Percentiles rank a stretch among this genome's conserved stretches.
phyloP scores from a whole-genome alignment of 2,888 invertebrate species.

The Cepaea hortensis region DNA sequence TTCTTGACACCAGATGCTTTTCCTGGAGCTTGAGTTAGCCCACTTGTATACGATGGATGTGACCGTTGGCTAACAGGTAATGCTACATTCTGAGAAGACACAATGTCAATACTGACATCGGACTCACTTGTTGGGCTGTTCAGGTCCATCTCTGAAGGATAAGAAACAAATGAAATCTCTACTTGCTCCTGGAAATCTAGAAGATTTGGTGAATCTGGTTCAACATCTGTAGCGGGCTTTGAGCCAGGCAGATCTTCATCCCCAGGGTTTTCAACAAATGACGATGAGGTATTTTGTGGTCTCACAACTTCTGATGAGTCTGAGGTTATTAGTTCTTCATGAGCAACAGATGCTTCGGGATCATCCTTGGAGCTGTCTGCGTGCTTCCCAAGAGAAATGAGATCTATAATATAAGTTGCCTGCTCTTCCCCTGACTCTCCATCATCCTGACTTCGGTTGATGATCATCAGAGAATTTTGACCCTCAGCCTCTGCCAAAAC shows the following conservation, averaged over 20 bases:
- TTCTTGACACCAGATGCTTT: background rate
- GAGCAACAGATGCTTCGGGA: background rate
- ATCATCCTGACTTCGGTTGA: slow-evolving; percentile 12
- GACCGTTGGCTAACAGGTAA: background rate
- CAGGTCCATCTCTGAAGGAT: slow-evolving; percentile 12
- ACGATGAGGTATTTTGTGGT: background rate
- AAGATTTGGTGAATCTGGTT: background rate
- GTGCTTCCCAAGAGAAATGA: slow-evolving; percentile 17
- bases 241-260: background rate
- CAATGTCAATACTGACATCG: background rate
- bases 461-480: slow-evolving; percentile 38
- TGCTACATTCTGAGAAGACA: background rate
- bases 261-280: background rate
- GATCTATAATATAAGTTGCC: slow-evolving; percentile 41
- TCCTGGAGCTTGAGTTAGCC: background rate
- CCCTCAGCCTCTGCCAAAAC: slow-evolving; percentile 18
- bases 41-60: background rate
- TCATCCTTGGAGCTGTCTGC: background rate
- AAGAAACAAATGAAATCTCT: slow-evolving; percentile 37
- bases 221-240: background rate
- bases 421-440: background rate
- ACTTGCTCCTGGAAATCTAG: slow-evolving; percentile 34
- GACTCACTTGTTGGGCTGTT: slow-evolving; percentile 21
- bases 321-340: background rate
- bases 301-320: background rate